These are phyloP conservation scores for Dicranocentrus wangi DNA, from an alignment of 2,888 invertebrate genomes.

Conservation along the genomic window DNA sequence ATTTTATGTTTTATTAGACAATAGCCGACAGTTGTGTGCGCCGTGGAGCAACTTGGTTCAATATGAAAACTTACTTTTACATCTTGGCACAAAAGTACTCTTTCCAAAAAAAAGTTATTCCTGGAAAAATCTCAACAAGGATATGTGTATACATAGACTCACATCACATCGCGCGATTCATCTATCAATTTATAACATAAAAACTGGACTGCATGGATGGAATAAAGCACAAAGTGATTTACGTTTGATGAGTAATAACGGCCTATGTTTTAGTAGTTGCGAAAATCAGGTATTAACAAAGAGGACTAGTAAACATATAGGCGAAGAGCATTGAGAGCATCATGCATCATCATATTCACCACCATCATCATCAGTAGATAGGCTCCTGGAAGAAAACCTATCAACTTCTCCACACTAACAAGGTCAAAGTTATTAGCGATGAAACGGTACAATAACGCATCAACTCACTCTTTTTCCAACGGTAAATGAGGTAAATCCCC, in stretches of 20 bases:
- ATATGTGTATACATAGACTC: conserved; percentile 25
- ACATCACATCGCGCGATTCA: conserved; percentile 7
- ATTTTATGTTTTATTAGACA: no score
- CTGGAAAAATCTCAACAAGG: conserved; percentile 24
- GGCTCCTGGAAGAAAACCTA: no score
- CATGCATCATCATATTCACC: background rate
- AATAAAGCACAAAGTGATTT: background rate
- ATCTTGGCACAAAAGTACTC: conserved; percentile 45
- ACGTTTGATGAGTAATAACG: background rate
- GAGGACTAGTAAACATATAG: background rate
- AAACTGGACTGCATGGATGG: background rate
- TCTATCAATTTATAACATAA: conserved; percentile 1
- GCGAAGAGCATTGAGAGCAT: no score
- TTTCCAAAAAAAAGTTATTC: background rate
- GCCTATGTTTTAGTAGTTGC: background rate
- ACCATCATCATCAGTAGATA: no score
- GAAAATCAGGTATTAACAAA: conserved; percentile 15
- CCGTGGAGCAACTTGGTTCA: conserved; percentile 11
- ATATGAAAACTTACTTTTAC: background rate
- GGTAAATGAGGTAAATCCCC: no score
- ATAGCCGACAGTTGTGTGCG: background rate
- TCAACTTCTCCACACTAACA: background rate
- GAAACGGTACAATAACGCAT: conserved; percentile 18
- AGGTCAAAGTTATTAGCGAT: conserved; percentile 14
- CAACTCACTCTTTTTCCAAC: background rate